Conservation (phyloP, 1,140 invertebrate genomes). For the Drosophila kohkoa region DNA sequence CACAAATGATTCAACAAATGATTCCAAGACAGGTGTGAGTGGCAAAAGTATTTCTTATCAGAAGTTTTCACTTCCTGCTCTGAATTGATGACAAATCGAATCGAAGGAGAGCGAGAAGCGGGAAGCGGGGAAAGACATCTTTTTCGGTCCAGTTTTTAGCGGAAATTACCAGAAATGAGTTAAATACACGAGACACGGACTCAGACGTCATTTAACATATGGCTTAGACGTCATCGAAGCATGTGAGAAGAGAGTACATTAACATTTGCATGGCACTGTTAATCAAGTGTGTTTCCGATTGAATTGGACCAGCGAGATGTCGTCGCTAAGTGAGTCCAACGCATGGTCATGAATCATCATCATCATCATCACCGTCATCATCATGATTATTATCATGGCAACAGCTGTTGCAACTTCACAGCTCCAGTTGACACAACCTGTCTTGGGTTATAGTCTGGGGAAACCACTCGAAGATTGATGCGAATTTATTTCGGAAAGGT, state of each 20-base stretch:
- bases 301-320: slow-evolving; percentile 8
- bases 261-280: slow-evolving; percentile 66
- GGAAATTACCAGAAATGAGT: slow-evolving; percentile 41
- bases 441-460: slow-evolving; percentile 2
- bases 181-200: not conserved
- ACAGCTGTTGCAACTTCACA: slow-evolving; percentile 11
- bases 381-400: slow-evolving; percentile 35
- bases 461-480: slow-evolving; percentile 9
- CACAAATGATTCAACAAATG: not conserved
- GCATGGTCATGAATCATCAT: slow-evolving; percentile 55
- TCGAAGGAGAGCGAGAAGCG: too few relatives aligned
- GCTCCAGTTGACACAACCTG: slow-evolving; percentile 6
- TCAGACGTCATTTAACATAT: slow-evolving; percentile 33
- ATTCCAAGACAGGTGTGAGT: not conserved
- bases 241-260: slow-evolving; percentile 24
- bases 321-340: slow-evolving; percentile 46
- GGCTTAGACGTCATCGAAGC: slow-evolving; percentile 19
- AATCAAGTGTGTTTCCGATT: slow-evolving; percentile 47
- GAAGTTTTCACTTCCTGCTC: slow-evolving; percentile 24
- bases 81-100: not conserved
- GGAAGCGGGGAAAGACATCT: not conserved
- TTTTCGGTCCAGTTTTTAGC: slow-evolving; percentile 1
- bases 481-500: not conserved
- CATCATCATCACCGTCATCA: too few relatives aligned
- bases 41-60: slow-evolving; percentile 18